These are phyloP conservation scores for Achlya flavicornis DNA, from an alignment of 2,888 invertebrate species.

Conservation along the genomic window DNA sequence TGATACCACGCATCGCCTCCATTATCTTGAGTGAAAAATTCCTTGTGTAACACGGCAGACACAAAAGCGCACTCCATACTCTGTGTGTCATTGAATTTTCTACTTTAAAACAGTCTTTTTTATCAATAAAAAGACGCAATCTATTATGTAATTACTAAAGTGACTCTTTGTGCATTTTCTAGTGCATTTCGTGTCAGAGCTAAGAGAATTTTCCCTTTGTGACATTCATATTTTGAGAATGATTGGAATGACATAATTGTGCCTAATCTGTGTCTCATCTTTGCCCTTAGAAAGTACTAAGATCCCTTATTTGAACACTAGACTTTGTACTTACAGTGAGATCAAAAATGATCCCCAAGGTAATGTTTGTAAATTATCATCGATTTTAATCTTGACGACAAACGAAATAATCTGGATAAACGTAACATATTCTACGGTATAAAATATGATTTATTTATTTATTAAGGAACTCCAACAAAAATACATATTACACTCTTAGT, in stretches of 20 bases:
- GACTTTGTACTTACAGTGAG: background rate
- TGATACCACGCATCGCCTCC: conserved; percentile 54
- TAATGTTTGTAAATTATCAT: too few relatives aligned
- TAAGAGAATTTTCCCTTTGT: background rate
- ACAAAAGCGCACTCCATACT: conserved; percentile 29
- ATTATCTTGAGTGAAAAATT: conserved; percentile 61
- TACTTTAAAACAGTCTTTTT: conserved; percentile 22
- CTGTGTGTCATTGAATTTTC: conserved; percentile 35
- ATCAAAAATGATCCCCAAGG: too few relatives aligned
- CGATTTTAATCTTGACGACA: too few relatives aligned
- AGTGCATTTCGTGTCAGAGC: background rate
- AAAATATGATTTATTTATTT: too few relatives aligned
- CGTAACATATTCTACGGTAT: too few relatives aligned
- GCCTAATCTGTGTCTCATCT: background rate
- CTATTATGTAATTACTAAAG: background rate
- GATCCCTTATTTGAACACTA: background rate
- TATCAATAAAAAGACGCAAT: conserved; percentile 1
- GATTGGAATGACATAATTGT: background rate
- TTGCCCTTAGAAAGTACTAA: background rate
- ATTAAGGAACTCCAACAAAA: too few relatives aligned
- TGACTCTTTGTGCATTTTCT: conserved; percentile 6
- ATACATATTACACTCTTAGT: too few relatives aligned
- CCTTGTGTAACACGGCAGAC: conserved; percentile 17
- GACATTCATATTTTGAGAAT: background rate
- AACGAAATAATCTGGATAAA: too few relatives aligned